Percentiles rank a stretch among this genome's conserved stretches.
phyloP scores from a whole-genome alignment of 2,888 invertebrate species.

The Candidula unifasciata region DNA sequence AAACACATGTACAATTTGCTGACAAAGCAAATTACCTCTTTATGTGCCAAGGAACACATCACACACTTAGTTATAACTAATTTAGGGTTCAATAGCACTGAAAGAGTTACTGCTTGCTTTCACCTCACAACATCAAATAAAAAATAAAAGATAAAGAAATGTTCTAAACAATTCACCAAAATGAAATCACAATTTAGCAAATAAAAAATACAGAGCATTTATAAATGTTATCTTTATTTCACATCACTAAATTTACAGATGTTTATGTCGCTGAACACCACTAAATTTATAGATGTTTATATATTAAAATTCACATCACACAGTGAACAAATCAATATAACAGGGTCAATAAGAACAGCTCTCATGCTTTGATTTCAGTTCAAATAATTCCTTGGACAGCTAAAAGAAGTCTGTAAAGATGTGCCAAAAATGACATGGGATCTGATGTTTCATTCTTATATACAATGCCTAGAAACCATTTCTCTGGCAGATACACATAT shows the following conservation, averaged over 20 bases:
- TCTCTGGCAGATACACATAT: too few relatives aligned
- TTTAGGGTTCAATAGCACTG: too few relatives aligned
- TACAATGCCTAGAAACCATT: neutral
- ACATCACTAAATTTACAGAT: slow-evolving; percentile 1
- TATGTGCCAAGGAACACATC: too few relatives aligned
- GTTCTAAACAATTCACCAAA: neutral
- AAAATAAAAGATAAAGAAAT: neutral
- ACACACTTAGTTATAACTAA: too few relatives aligned
- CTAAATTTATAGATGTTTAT: too few relatives aligned
- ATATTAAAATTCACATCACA: too few relatives aligned
- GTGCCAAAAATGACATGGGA: neutral
- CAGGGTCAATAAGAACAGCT: neutral
- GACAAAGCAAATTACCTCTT: too few relatives aligned
- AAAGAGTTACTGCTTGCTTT: neutral
- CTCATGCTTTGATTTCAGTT: neutral
- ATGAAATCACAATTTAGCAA: slow-evolving; percentile 24
- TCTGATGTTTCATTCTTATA: neutral
- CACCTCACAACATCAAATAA: slow-evolving; percentile 23
- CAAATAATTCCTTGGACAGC: too few relatives aligned
- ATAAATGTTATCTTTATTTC: slow-evolving; percentile 29
- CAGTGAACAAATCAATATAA: too few relatives aligned
- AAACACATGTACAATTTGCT: too few relatives aligned
- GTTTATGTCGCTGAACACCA: too few relatives aligned
- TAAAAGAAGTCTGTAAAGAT: slow-evolving; percentile 2
- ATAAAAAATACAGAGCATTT: slow-evolving; percentile 12